phyloP scores from a whole-genome alignment of 2,113 vertebrate species.

The Dendropsophus ebraccatus region DNA sequence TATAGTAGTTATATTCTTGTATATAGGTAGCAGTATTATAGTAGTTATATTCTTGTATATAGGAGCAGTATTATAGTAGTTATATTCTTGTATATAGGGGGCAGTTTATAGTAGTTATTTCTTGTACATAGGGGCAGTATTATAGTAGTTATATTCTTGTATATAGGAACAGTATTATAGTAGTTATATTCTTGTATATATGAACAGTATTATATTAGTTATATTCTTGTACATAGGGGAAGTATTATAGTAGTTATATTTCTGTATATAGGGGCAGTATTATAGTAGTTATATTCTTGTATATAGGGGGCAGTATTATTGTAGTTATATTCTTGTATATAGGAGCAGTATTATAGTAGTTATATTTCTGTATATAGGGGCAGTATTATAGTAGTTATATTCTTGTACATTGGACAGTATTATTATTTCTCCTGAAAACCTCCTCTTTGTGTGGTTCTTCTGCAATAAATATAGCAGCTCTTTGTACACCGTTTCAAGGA shows the following conservation, averaged over 20 bases:
- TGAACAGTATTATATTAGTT: background rate
- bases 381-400: background rate
- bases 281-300: background rate
- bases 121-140: slow-evolving; percentile 1
- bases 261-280: too few species aligned
- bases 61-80: background rate
- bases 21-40: background rate
- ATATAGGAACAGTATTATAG: slow-evolving; percentile 2
- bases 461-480: too few species aligned
- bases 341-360: background rate
- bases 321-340: slow-evolving; percentile 10
- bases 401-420: background rate
- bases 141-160: slow-evolving; percentile 18
- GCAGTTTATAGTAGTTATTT: slow-evolving; percentile 10
- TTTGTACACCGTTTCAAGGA: too few species aligned
- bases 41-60: background rate
- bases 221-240: too few species aligned
- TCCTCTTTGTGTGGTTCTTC: too few species aligned
- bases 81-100: slow-evolving; percentile 5
- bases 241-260: too few species aligned
- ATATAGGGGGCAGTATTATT: slow-evolving; percentile 9
- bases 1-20: slow-evolving; percentile 17
- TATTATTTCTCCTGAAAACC: too few species aligned
- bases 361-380: background rate
- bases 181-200: slow-evolving; percentile 10